Evolutionary conservation across 2,888 invertebrate genomes (phyloP), one percentile per base, ranked within the genome.

Genomic region (Polydrusus tereticollis): DNA sequence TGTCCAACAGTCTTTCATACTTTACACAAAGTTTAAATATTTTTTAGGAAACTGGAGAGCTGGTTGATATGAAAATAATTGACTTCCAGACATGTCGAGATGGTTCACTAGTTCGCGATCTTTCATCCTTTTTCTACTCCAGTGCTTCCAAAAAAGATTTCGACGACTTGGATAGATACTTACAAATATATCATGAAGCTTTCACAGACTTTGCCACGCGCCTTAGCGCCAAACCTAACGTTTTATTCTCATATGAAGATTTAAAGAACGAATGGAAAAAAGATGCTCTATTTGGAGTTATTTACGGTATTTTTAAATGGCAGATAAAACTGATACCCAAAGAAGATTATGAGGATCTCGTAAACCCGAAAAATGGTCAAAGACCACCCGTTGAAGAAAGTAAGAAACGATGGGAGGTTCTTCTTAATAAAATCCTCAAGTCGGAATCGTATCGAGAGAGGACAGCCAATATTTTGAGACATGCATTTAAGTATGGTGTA

Each of bases 51-150:
- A 52, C 67, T 23, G 75, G 73, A 18, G 59, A 76, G 43, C 68
- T 77, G n/a, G 58, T 74, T 41, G 69, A 73, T 29, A 33, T 76
- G 7, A 76, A 74, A 55, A 16, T 75, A 33, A 57, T 76, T 23
- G 78, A 78, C 45, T 77, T 76, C 64, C 78, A 78, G 74, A 16
- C 77, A 8, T 36, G 71, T 0, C 38, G 50, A n/a, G 63, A 68
- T 10, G 71, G 66, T 8, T 67, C 77, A 16, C 80, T 78, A 0
- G 78, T 76, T n/a, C 64, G 77, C 26, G 83, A 83, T 68, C 66
- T 83, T 36, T 66, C 78, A 2, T 83, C 83, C 59, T 67, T 79
- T 62, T 72, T 83, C 33, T 82, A 80, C 45, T 78, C 26, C 12
- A 21, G 63, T 4, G 76, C 64, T n/a, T 52, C 57, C 5, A 69